A percentile compares a stretch with the other conserved stretches of the same genome.
Conservation (phyloP, 2,888 invertebrate genomes). For the Theodoxus fluviatilis region DNA sequence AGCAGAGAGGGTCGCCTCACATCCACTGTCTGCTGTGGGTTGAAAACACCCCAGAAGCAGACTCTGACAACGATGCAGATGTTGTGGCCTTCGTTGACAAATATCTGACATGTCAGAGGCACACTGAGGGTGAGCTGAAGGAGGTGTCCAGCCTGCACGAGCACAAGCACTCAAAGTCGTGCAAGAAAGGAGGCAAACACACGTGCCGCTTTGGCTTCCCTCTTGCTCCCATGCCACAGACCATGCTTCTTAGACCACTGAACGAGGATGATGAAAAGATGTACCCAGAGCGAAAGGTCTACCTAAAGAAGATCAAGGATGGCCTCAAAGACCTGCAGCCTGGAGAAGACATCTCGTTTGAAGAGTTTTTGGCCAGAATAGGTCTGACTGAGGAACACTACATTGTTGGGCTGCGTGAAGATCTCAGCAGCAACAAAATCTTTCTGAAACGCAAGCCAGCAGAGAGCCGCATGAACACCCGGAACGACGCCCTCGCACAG, state of each 20-base stretch:
- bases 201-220: slow-evolving; percentile 32
- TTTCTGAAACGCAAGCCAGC: slow-evolving; percentile 14
- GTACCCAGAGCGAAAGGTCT: not conserved
- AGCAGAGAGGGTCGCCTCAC: slow-evolving; percentile 43
- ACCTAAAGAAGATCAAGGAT: not conserved
- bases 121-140: slow-evolving; percentile 26
- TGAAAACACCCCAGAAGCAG: slow-evolving; percentile 34
- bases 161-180: slow-evolving; percentile 32
- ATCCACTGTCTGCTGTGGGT: slow-evolving; percentile 40
- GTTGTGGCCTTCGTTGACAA: slow-evolving; percentile 33
- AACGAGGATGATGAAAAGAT: not conserved
- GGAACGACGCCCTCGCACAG: not conserved
- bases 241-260: not conserved
- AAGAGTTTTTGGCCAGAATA: not conserved
- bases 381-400: slow-evolving; percentile 7
- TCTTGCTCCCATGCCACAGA: not conserved
- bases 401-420: not conserved
- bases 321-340: not conserved
- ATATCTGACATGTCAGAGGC: slow-evolving; percentile 31
- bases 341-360: not conserved
- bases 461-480: slow-evolving; percentile 5
- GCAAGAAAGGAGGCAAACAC: slow-evolving; percentile 29
- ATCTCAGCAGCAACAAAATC: not conserved
- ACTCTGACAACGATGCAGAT: slow-evolving; percentile 27
- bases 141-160: slow-evolving; percentile 28